These are phyloP conservation scores for Sprattus sprattus DNA, from an alignment of 2,113 vertebrate species.

Conservation along the genomic window DNA sequence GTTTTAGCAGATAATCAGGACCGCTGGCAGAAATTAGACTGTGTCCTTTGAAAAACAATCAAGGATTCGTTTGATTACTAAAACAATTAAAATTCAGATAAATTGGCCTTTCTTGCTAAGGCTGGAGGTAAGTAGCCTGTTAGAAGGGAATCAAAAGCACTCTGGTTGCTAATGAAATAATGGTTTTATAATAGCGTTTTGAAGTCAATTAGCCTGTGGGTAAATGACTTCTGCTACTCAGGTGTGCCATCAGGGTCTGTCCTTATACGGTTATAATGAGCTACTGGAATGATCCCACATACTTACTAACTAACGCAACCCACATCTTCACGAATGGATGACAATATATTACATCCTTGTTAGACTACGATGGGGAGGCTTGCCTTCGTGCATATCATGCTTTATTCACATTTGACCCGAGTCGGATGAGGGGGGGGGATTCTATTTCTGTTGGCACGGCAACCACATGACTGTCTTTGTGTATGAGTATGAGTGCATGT, in stretches of 20 bases:
- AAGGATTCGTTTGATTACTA: not conserved
- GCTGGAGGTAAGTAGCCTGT: not conserved
- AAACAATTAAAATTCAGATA: conserved; percentile 13
- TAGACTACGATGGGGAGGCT: not conserved
- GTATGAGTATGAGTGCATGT: not conserved
- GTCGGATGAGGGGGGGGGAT: conserved; percentile 41
- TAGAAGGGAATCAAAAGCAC: not conserved
- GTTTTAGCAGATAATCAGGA: not conserved
- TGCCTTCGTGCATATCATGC: conserved; percentile 37
- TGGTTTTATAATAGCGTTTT: not conserved
- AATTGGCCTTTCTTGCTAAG: not conserved
- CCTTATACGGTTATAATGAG: not conserved
- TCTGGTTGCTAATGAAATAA: not conserved
- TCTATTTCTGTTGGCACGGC: conserved; percentile 56
- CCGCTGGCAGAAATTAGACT: not conserved
- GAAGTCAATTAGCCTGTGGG: not conserved
- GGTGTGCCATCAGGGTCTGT: not conserved
- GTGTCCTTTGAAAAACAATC: not conserved
- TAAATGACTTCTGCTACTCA: not conserved
- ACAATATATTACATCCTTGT: not conserved
- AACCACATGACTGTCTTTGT: conserved; percentile 35
- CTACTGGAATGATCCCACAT: not conserved
- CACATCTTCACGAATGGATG: not conserved
- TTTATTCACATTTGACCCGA: conserved; percentile 43
- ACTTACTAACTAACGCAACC: not conserved